Base-by-base conservation (phyloP, 1,140 invertebrate species). In the Cotesia chilonis region DNA sequence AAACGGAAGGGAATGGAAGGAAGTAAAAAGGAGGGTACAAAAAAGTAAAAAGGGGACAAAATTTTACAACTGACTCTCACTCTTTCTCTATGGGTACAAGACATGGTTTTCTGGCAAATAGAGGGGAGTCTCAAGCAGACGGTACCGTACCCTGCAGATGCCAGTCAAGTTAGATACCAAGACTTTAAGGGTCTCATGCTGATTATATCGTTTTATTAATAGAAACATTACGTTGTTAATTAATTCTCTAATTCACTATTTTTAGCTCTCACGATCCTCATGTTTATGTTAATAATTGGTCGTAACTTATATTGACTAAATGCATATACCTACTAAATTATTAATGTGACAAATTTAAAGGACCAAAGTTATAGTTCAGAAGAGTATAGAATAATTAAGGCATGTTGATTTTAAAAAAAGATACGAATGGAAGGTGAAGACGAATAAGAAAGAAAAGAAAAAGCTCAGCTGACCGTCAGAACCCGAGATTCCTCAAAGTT, bases 31-130 rank as follows among this genome's bases (percentile, higher is more conserved):
- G 51, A 59, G 60, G 36, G 38, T 47, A 61, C 20, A 55, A 73
- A 73, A 68, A 10, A 60, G 5, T 5, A 36, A 4, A n/a, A 54
- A 10, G 38, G 35, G 55, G 9, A 61, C 17, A 38, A 37, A 57
- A 57, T 51, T 35, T 9, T 55, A 70, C 68, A 70, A 70, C 68
- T 70, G 68, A 70, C 68, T 70, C 68, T 61, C 61, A 36, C 60
- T 63, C 60, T 63, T 38, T 63, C 60, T 63, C 60, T 63, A 63
- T 17, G 60, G 28, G 60, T 63, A 12, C 28, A 63, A 63, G 60
- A 63, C 60, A 41, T 37, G 60, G 36, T 10, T 6, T 36, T 36
- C 60, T 41, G 60, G 28, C 35, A 63, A 63, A 63, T 63, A 63
- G 60, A 63, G 60, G 60, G 60, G 60, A 17, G 12, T 38, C 12